phyloP scores from a whole-genome alignment of 2,797 vertebrate species.

The Smutsia temminckii region DNA sequence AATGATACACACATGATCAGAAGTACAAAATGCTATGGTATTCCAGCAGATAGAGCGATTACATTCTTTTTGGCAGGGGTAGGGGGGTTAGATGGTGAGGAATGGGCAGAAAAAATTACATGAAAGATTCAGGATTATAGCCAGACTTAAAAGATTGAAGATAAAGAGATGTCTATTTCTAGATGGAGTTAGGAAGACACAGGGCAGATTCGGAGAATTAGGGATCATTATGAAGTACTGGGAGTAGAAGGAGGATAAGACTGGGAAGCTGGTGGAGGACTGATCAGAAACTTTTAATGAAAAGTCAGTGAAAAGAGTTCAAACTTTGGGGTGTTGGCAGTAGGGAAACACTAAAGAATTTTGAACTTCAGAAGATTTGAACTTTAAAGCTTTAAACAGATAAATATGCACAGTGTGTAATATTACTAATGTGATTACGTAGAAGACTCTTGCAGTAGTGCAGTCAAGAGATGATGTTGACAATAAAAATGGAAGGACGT shows the following conservation, averaged over 20 bases:
- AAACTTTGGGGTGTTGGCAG: background rate
- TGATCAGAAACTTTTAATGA: background rate
- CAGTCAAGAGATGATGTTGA: background rate
- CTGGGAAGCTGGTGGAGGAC: background rate
- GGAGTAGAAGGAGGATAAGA: background rate
- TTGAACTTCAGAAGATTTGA: background rate
- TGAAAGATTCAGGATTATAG: background rate
- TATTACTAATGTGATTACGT: background rate
- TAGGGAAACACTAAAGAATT: background rate
- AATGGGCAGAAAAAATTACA: background rate
- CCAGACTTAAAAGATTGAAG: background rate
- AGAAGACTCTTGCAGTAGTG: background rate
- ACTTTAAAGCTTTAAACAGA: background rate
- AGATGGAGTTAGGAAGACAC: background rate
- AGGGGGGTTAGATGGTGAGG: background rate
- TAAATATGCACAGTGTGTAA: background rate
- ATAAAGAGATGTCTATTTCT: background rate
- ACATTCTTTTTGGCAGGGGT: background rate
- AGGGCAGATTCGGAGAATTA: background rate
- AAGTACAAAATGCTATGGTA: background rate
- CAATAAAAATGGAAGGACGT: background rate
- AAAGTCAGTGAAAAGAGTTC: background rate
- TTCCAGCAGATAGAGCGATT: background rate
- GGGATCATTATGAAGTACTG: background rate
- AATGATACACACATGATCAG: background rate